phyloP scores from a whole-genome alignment of 1,140 invertebrate genomes.

The Marisa cornuarietis region DNA sequence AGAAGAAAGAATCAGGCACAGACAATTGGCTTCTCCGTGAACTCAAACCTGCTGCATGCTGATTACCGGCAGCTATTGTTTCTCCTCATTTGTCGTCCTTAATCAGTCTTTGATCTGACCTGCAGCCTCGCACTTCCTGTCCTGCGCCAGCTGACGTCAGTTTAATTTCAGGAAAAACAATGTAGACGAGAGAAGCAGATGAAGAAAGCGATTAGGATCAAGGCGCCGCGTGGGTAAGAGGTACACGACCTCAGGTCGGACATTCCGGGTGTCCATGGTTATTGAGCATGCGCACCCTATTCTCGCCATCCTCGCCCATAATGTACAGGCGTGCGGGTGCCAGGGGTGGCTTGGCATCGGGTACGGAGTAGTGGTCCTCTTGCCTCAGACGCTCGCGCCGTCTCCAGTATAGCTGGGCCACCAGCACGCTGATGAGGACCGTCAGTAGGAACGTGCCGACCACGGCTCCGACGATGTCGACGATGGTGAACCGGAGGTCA shows the following conservation, averaged over 20 bases:
- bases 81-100: neutral
- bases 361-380: constrained; percentile 36
- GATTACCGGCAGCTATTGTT: no score
- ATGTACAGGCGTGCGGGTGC: constrained; percentile 29
- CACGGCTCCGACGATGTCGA: constrained; percentile 61
- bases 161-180: no score
- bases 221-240: neutral
- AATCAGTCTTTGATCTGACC: neutral
- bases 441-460: constrained; percentile 63
- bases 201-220: neutral
- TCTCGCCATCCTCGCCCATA: constrained; percentile 36
- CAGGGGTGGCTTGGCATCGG: constrained; percentile 29
- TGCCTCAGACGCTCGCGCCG: constrained; percentile 30
- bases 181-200: neutral
- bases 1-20: no score
- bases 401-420: constrained; percentile 57
- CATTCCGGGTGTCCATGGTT: constrained; percentile 25
- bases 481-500: constrained; percentile 45
- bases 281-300: constrained; percentile 36
- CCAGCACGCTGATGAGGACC: constrained; percentile 54
- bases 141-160: neutral
- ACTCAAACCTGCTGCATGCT: no score
- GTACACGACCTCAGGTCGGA: constrained; percentile 23
- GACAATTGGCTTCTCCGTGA: no score
- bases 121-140: neutral